Evolutionary conservation across 2,113 vertebrate genomes (phyloP).

Genomic region (Carassius carassius): DNA sequence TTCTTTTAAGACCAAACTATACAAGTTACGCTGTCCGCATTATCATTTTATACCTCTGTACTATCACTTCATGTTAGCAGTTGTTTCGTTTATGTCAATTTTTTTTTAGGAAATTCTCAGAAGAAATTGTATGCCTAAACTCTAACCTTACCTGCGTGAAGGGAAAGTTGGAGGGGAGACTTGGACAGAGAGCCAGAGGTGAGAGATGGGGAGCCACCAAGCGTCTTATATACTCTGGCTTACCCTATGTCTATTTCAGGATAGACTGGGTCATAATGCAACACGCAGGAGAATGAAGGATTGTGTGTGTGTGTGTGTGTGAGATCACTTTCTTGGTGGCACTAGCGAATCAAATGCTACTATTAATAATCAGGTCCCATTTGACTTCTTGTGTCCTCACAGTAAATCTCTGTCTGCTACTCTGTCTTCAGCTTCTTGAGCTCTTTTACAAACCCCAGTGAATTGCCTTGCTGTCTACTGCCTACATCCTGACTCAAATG

Average conservation of each 20-base stretch:
- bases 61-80: not conserved
- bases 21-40: not conserved
- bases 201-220: slow-evolving; percentile 17
- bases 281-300: slow-evolving; percentile 30
- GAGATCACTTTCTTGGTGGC: slow-evolving; percentile 43
- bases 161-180: not conserved
- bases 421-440: not conserved
- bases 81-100: not conserved
- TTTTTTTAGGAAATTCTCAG: not conserved
- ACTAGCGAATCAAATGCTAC: slow-evolving; percentile 32
- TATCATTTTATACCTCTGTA: not conserved
- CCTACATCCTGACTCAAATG: not conserved
- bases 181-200: slow-evolving; percentile 50
- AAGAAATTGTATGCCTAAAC: not conserved
- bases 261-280: slow-evolving; percentile 17
- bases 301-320: slow-evolving; percentile 31
- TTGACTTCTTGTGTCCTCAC: slow-evolving; percentile 27
- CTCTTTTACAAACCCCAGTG: not conserved
- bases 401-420: slow-evolving; percentile 7
- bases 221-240: slow-evolving; percentile 57
- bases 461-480: not conserved
- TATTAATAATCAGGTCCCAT: slow-evolving; percentile 49
- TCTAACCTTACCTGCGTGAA: slow-evolving; percentile 58
- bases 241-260: slow-evolving; percentile 57
- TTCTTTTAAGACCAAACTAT: not conserved